These are phyloP conservation scores for Scatophagus argus DNA, from an alignment of 2,113 vertebrate genomes.

Conservation along the genomic window DNA sequence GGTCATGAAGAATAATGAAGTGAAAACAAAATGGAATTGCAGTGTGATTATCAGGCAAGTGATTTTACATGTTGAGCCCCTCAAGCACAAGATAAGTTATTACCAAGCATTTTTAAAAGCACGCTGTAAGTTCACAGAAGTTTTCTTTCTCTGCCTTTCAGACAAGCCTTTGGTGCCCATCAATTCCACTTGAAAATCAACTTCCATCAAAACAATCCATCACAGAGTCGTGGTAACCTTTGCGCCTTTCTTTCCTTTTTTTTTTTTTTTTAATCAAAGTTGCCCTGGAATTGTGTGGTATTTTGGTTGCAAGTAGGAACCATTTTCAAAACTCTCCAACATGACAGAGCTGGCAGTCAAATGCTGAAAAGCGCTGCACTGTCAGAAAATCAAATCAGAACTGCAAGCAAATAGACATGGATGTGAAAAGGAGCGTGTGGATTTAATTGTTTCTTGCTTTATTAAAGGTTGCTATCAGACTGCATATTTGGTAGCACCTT, in stretches of 20 bases:
- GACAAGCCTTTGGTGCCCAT: constrained; percentile 14
- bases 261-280: constrained; percentile 18
- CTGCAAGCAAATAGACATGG: constrained; percentile 41
- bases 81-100: not conserved
- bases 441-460: constrained; percentile 19
- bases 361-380: constrained; percentile 32
- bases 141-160: constrained; percentile 11
- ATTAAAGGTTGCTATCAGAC: constrained; percentile 7
- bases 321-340: constrained; percentile 39
- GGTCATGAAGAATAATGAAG: not conserved
- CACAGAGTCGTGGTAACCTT: constrained; percentile 8
- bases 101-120: not conserved
- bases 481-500: constrained; percentile 28
- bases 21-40: constrained; percentile 16
- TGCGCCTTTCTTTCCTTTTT: too few relatives aligned
- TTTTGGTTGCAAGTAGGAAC: constrained; percentile 26
- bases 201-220: constrained; percentile 19
- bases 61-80: constrained; percentile 22
- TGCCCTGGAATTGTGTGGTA: constrained; percentile 9
- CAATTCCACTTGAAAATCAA: constrained; percentile 17
- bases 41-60: not conserved
- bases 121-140: not conserved
- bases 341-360: constrained; percentile 38
- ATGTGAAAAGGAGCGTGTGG: constrained; percentile 38
- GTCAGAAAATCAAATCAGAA: constrained; percentile 56